Evolutionary conservation across 2,888 invertebrate species (phyloP), one percentile per base, ranked within the genome.

Genomic region (Microctonus brassicae): DNA sequence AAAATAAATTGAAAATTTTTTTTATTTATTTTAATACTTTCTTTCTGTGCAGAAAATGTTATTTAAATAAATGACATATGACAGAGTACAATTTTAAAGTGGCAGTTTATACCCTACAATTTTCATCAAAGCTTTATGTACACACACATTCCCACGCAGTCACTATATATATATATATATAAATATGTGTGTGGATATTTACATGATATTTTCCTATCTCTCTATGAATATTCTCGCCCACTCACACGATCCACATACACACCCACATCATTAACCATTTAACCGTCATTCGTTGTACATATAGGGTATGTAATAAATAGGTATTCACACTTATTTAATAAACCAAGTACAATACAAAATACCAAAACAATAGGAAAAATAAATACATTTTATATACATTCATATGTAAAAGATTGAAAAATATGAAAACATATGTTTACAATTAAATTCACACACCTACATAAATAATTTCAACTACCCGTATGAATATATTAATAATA

Each of bases 201-300:
- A 47, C 47, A 47, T 7, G 17, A n/a, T 9, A 47, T 47, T 47
- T 47, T 47, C 47, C 47, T 47, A 47, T 47, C 17, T 17, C 47
- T 17, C 7, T 47, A 17, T 20, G 17, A 9, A 7, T 17, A 47
- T 47, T 47, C 17, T 47, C 47, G 47, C 47, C 47, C 47, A 47
- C 47, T 5, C 5, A 47, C 47, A 17, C 47, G 47, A 55, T 55
- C 58, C 58, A 34, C 58, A 58, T 58, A 58, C 58, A 20, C 33
- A 58, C 58, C 33, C 33, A 58, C 58, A 34, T 58, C 58, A 58
- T 33, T 58, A 34, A 34, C 58, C 58, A 34, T 58, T 58, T 58
- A 34, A 17, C 33, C 58, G 33, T 58, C 58, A 58, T 29, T 29
- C 24, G 26, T 26, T 57, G 24, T 57, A 26, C 57, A 17, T 47